Evolutionary conservation across 2,888 invertebrate genomes (phyloP).

Genomic region (Ophonus ardosiacus): DNA sequence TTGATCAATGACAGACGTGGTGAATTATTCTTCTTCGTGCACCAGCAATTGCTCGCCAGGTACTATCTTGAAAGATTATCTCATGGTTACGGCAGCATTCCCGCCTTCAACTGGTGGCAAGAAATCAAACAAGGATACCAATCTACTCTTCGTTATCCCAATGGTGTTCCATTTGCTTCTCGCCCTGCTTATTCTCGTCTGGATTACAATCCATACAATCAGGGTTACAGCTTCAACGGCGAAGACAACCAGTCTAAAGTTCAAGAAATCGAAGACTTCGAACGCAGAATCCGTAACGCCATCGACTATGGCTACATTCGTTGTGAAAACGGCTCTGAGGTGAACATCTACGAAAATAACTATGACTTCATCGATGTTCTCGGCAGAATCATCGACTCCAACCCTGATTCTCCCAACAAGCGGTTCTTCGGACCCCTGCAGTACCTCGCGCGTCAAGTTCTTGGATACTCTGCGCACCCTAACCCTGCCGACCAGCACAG

Average conservation of each 20-base stretch:
- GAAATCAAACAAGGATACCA: conserved; percentile 78
- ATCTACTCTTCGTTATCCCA: conserved; percentile 80
- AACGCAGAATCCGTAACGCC: conserved; percentile 79
- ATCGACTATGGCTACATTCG: conserved; percentile 79
- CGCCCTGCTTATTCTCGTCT: conserved; percentile 76
- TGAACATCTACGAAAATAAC: conserved; percentile 80
- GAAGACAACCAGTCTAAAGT: conserved; percentile 70
- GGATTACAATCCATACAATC: conserved; percentile 68
- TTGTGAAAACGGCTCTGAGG: conserved; percentile 76
- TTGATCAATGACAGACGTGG: conserved; percentile 74
- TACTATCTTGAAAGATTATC: conserved; percentile 84
- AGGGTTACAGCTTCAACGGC: conserved; percentile 74
- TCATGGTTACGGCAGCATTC: conserved; percentile 80
- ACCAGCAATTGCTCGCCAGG: conserved; percentile 83
- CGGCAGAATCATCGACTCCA: conserved; percentile 82
- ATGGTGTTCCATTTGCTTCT: conserved; percentile 80
- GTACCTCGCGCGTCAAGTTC: conserved; percentile 78
- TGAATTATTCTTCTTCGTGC: conserved; percentile 81
- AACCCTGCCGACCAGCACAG: conserved; percentile 74
- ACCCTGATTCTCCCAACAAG: conserved; percentile 81
- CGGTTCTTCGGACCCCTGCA: conserved; percentile 80
- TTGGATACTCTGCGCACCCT: conserved; percentile 75
- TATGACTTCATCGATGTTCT: conserved; percentile 82
- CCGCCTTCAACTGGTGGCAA: conserved; percentile 78
- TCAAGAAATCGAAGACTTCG: conserved; percentile 77